A percentile compares a stretch with the other conserved stretches of the same genome.
These are phyloP conservation scores for Caligus rogercresseyi DNA, from an alignment of 1,140 invertebrate genomes.

Conservation along the genomic window DNA sequence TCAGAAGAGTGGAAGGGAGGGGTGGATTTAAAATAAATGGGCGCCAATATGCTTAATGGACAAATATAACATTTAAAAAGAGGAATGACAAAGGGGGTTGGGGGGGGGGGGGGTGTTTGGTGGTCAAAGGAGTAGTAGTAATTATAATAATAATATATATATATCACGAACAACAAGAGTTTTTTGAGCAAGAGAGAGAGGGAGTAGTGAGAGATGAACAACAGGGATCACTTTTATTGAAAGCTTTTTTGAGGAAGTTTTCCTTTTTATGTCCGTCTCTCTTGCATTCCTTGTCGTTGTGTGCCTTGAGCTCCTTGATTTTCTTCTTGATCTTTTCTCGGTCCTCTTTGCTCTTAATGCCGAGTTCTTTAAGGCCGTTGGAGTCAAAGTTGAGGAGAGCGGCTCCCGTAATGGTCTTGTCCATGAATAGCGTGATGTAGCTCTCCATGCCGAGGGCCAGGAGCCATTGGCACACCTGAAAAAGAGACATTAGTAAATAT, in stretches of 20 bases:
- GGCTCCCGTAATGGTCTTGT: slow-evolving; percentile 60
- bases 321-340: slow-evolving; percentile 65
- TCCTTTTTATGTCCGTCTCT: slow-evolving; percentile 58
- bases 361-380: slow-evolving; percentile 65
- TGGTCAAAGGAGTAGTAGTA: no score
- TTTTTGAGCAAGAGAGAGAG: background rate
- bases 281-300: slow-evolving; percentile 52
- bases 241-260: slow-evolving; percentile 50
- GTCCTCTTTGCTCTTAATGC: slow-evolving; percentile 51
- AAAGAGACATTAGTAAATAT: no score
- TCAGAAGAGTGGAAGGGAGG: background rate
- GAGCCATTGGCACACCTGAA: slow-evolving; percentile 71
- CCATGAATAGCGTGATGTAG: slow-evolving; percentile 59
- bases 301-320: slow-evolving; percentile 58
- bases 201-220: no score
- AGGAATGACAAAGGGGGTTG: background rate
- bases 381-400: slow-evolving; percentile 62
- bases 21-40: background rate
- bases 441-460: slow-evolving; percentile 55
- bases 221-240: background rate
- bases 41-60: no score
- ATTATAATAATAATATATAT: background rate
- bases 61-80: background rate
- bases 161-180: background rate
- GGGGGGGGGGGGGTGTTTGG: no score